phyloP scores from a whole-genome alignment of 1,140 invertebrate genomes.

The Cyphomyrmex costatus region DNA sequence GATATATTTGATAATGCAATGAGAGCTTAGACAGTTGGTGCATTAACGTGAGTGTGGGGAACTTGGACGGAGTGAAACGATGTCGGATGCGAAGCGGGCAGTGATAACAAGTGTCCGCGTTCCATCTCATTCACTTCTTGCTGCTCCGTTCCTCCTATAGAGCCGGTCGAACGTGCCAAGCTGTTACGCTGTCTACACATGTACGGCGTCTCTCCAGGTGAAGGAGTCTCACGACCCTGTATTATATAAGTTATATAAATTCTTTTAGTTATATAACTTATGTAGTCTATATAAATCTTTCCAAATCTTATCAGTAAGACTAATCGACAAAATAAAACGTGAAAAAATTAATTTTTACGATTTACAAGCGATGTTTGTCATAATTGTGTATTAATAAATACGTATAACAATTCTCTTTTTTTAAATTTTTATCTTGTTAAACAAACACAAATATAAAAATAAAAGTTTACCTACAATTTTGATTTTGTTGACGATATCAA shows the following conservation, averaged over 20 bases:
- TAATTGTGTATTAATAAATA: neutral
- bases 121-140: constrained; percentile 89
- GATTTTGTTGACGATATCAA: neutral
- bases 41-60: constrained; percentile 79
- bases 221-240: constrained; percentile 91
- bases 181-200: constrained; percentile 92
- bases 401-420: neutral
- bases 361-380: neutral
- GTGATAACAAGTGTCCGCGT: constrained; percentile 88
- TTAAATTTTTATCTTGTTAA: neutral
- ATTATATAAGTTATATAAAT: constrained; percentile 59
- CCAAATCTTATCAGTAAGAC: neutral
- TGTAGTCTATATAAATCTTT: constrained; percentile 18
- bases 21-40: constrained; percentile 79
- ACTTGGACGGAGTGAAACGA: constrained; percentile 81
- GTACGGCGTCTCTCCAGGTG: constrained; percentile 92
- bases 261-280: too few species aligned
- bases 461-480: neutral
- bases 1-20: constrained; percentile 73
- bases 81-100: constrained; percentile 76
- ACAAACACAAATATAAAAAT: neutral
- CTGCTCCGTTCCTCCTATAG: constrained; percentile 81
- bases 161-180: constrained; percentile 83
- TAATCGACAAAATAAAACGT: neutral
- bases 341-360: constrained; percentile 24